Evolutionary conservation across 2,888 invertebrate genomes (phyloP).

Genomic region (Himalopsyche japonica): DNA sequence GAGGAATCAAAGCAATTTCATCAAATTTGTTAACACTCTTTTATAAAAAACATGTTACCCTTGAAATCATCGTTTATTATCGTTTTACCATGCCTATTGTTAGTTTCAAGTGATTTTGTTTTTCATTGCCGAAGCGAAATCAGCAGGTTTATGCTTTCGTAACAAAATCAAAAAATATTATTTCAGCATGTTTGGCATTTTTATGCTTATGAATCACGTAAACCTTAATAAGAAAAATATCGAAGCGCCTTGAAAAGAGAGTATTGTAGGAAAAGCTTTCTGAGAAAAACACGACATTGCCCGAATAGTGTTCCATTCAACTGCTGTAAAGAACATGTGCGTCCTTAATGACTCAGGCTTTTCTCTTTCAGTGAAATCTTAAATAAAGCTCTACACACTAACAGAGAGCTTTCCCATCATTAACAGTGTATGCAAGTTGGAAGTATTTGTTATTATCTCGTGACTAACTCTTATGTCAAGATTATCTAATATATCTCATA

Average conservation of each 20-base stretch:
- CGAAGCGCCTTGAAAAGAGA: neutral
- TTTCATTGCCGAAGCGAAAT: neutral
- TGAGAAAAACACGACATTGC: neutral
- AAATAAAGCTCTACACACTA: neutral
- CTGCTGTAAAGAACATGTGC: neutral
- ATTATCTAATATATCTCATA: too few relatives aligned
- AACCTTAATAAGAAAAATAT: neutral
- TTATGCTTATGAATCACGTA: neutral
- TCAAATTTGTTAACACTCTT: too few relatives aligned
- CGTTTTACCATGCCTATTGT: neutral
- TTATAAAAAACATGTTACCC: too few relatives aligned
- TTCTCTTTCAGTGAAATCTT: neutral
- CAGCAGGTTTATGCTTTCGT: neutral
- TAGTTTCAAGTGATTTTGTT: neutral
- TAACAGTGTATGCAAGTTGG: too few relatives aligned
- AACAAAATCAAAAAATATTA: neutral
- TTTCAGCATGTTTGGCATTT: neutral
- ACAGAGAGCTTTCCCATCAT: neutral
- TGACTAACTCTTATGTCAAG: too few relatives aligned
- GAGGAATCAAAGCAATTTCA: too few relatives aligned
- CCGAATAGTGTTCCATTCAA: neutral
- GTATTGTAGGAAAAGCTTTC: neutral
- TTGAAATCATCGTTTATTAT: neutral
- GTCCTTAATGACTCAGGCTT: neutral
- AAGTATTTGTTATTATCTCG: too few relatives aligned